Conservation (phyloP, 2,888 invertebrate species). For the Chaitophorus viminalis region DNA sequence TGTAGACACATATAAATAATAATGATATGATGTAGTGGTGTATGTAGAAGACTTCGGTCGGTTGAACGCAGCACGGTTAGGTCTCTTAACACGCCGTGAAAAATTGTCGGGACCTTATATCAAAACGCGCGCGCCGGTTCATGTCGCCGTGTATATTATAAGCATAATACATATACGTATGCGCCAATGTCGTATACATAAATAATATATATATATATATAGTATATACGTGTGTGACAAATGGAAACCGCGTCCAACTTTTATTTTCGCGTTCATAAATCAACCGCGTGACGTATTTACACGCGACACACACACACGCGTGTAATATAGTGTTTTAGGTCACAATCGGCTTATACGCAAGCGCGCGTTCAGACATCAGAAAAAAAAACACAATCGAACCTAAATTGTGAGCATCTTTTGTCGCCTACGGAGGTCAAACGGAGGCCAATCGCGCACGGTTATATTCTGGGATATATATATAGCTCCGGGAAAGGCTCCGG, state of each 20-base stretch:
- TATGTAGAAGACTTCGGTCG: not conserved
- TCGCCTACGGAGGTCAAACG: not conserved
- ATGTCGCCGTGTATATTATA: not conserved
- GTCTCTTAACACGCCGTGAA: not conserved
- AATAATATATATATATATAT: no score
- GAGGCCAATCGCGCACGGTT: not conserved
- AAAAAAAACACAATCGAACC: conserved; percentile 5
- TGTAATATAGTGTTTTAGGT: not conserved
- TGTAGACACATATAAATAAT: not conserved
- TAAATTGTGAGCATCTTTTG: not conserved
- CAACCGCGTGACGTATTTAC: not conserved
- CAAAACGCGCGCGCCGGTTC: not conserved
- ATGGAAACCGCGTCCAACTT: conserved; percentile 18
- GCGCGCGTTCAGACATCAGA: not conserved
- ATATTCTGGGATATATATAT: no score
- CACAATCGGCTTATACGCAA: not conserved
- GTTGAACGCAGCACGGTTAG: not conserved
- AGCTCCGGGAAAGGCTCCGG: not conserved
- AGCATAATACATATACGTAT: not conserved
- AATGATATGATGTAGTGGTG: not conserved
- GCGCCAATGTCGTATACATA: not conserved
- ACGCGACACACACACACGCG: not conserved
- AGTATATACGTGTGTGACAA: conserved; percentile 24
- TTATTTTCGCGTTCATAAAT: conserved; percentile 46
- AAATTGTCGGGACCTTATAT: conserved; percentile 17